Evolutionary conservation across 2,797 vertebrate genomes (phyloP), one percentile per base, ranked within the genome.

Genomic region (Propithecus deckenii): DNA sequence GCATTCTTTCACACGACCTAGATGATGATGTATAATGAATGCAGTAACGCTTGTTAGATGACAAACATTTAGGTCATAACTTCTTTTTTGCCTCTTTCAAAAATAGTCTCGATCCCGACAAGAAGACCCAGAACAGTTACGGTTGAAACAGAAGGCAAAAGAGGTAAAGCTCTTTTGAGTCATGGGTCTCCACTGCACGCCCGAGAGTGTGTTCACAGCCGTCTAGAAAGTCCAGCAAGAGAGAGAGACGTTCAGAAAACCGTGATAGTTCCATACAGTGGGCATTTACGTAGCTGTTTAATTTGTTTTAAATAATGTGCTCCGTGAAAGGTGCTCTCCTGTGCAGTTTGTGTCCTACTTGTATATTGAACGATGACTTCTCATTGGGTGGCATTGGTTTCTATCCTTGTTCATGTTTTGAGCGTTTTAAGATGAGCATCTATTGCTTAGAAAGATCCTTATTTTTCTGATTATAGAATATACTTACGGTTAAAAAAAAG

Each of bases 131-230:
- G 99, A 99, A 81, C 99, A 99, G 96, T 99, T 99, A 91, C 96
- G 99, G 95, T 98, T 99, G 81, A 99, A 99, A 97, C 99, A 99
- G 98, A 99, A 99, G 98, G 99, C 99, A 95, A 99, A 99, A 99
- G 99, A 99, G 99, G 99, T 99, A 95, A 95, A 97, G 98, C 69
- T 32, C 13, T 72, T 72, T 85, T 79, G 7, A 46, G 12, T 18
- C 11, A 0, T 0, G 3, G 0, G 0, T 22, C 52, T 5, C 23
- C 55, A 1, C 65, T 55, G 32, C 9, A 15, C 1, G 0, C 7
- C 13, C 4, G 46, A 38, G 52, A 55, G 7, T 0, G 7, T 0
- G 74, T 23, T n/a, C 43, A 0, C 4, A 0, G 0, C 3, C n/a
- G 3, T 0, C 12, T 7, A 0, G 0, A 3, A 22, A 0, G 0